A percentile compares a stretch with the other conserved stretches of the same genome.
These are phyloP conservation scores for Sebastes trivittatus DNA, from an alignment of 2,797 vertebrate species.

Conservation along the genomic window DNA sequence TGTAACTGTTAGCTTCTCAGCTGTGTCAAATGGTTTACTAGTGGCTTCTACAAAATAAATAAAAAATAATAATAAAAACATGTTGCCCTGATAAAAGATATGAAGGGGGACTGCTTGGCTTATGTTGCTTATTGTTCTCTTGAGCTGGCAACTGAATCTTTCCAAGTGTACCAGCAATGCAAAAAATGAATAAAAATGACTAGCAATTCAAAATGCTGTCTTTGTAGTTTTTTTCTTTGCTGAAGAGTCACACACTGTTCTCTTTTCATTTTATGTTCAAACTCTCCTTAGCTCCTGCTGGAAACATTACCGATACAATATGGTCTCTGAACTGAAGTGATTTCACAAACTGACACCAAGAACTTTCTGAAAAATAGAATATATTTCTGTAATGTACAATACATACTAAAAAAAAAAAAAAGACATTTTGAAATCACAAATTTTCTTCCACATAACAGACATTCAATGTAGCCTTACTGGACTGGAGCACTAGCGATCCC, in stretches of 20 bases:
- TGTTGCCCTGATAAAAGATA: slow-evolving; percentile 75
- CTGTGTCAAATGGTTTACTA: slow-evolving; percentile 92
- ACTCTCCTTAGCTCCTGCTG: background rate
- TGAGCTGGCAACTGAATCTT: slow-evolving; percentile 85
- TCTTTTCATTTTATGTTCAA: background rate
- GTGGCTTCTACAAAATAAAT: slow-evolving; percentile 81
- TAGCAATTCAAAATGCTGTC: slow-evolving; percentile 69
- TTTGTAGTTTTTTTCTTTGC: slow-evolving; percentile 1
- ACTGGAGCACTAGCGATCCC: background rate
- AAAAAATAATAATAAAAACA: slow-evolving; percentile 60
- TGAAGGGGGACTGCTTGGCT: slow-evolving; percentile 83
- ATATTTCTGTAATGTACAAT: background rate
- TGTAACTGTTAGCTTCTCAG: slow-evolving; percentile 90
- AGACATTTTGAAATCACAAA: background rate
- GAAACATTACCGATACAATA: background rate
- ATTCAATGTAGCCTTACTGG: background rate
- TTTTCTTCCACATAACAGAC: background rate
- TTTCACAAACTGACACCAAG: background rate
- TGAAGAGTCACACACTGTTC: background rate
- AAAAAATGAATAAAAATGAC: slow-evolving; percentile 83
- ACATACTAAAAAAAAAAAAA: background rate
- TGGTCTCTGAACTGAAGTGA: background rate
- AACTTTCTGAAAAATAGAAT: background rate
- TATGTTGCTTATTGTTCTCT: slow-evolving; percentile 86
- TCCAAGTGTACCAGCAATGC: slow-evolving; percentile 89